Base-by-base conservation (phyloP, 2,797 vertebrate species). In the Dendrocincla tyrannina region DNA sequence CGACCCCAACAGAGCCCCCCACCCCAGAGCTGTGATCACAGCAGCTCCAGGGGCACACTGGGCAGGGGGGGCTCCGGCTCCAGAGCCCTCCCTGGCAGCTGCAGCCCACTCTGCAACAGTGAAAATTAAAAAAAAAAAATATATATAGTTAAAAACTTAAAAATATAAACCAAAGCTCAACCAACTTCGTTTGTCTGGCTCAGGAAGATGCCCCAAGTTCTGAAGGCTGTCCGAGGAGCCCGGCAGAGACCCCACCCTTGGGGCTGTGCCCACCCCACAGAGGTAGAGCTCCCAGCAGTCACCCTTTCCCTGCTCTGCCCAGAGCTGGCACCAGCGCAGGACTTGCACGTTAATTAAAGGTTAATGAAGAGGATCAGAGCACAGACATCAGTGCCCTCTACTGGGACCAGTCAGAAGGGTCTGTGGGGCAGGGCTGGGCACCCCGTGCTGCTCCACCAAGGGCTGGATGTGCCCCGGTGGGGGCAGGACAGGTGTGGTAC, bases 321-420 rank as follows among this genome's bases (percentile, higher is more conserved):
- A 8, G 41, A 42, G 16, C 42, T 41, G 69, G 39, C 53, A 39
- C 33, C 19, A 5, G 47, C 0, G 18, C 13, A 27, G 55, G 14
- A 22, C 67, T n/a, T 4, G 30, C 17, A 12, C 9, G 0, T 64
- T 95, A 88, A 94, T 97, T 92, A 91, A 46, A 60, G 60, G 75
- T 68, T 95, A 97, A 97, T 66, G 75, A 92, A 35, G 46, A 64
- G 47, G 52, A 82, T 33, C 62, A 49, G 88, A 73, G 62, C 39
- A 13, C 73, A 95, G 89, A 27, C 91, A 89, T 88, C 93, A 92
- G 92, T 95, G 95, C 95, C 95, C 93, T 96, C 96, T 94, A 2
- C 92, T 69, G 92, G 95, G 92, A 95, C 89, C 79, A 53, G 73
- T 47, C 78, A 88, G 81, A 42, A 89, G 72, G 91, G 78, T 8